Conservation (phyloP, 2,113 vertebrate species). For the Seriola rivoliana region DNA sequence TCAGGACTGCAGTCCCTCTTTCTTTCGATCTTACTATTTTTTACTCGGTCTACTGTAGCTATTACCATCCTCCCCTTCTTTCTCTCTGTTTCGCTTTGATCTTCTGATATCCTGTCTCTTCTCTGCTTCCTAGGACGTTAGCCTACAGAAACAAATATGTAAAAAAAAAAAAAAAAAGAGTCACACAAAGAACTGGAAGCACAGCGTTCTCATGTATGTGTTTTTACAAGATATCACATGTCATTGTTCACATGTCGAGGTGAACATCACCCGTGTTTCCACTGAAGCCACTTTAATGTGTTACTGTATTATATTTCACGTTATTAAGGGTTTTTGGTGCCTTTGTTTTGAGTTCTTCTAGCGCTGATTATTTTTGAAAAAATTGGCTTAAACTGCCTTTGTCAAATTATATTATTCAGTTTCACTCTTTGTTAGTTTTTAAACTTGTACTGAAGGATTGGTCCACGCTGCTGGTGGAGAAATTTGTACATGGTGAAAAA, state of each 20-base stretch:
- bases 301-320: slow-evolving; percentile 25
- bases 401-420: slow-evolving; percentile 10
- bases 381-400: not conserved
- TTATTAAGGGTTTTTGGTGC: slow-evolving; percentile 26
- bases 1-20: slow-evolving; percentile 69
- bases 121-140: slow-evolving; percentile 8
- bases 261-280: slow-evolving; percentile 33
- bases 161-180: not conserved
- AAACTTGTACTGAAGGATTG: not conserved
- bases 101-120: not conserved
- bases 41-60: slow-evolving; percentile 42
- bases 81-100: slow-evolving; percentile 16
- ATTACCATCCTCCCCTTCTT: not conserved
- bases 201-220: not conserved
- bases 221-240: slow-evolving; percentile 28
- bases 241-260: slow-evolving; percentile 27
- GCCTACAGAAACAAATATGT: slow-evolving; percentile 20
- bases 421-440: not conserved
- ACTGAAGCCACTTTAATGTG: not conserved
- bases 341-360: slow-evolving; percentile 31
- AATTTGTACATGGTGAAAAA: no score
- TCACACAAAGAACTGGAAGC: slow-evolving; percentile 6
- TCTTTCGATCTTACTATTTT: slow-evolving; percentile 51
- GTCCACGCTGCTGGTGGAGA: not conserved
- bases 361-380: slow-evolving; percentile 1